Base-by-base conservation (phyloP, 2,113 vertebrate species). In the Oreocharis arfaki region DNA sequence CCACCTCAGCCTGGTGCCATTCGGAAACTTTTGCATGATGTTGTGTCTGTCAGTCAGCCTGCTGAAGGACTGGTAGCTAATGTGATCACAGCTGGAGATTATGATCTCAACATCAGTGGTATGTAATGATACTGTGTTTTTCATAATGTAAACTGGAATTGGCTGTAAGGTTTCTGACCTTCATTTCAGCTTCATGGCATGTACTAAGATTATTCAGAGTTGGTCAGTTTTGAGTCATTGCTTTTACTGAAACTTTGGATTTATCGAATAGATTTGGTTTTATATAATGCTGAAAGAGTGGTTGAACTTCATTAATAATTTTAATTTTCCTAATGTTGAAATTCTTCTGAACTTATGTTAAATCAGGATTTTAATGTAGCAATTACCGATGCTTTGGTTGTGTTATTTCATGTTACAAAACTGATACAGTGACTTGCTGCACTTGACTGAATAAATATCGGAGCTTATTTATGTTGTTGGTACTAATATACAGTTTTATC, bases 81-180 rank as follows among this genome's bases (percentile, higher is more conserved):
- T 83, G 98, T 99, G 91, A 98, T 99, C 97, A 99, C 98, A 10
- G 98, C 99, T 13, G 99, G 99, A 95, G 99, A 99, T 96, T 99
- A 99, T 96, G 98, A 99, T 97, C 99, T 99, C 95, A 99, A 99
- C 96, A 98, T 99, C 84, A 99, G 98, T 92, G 99, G 99, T 99
- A 98, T 97, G 99, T 97, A 96, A 76, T 69, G 82, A 68, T 69
- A 32, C 0, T 69, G 27, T 35, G 7, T 52, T 60, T 91, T 89
- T 80, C 4, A 4, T 89, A 22, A 47, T 16, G 52, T 68, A 55
- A 81, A 59, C 20, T 65, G 35, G 20, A 76, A 33, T 47, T 63
- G 35, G 17, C 20, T 53, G 4, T 70, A 44, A 33, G 7, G 6
- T 60, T 92, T 89, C 47, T 65, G 46, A 59, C 33, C 26, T 86